Evolutionary conservation across 2,888 invertebrate species (phyloP), one percentile per base, ranked within the genome.

Genomic region (Achlya flavicornis): DNA sequence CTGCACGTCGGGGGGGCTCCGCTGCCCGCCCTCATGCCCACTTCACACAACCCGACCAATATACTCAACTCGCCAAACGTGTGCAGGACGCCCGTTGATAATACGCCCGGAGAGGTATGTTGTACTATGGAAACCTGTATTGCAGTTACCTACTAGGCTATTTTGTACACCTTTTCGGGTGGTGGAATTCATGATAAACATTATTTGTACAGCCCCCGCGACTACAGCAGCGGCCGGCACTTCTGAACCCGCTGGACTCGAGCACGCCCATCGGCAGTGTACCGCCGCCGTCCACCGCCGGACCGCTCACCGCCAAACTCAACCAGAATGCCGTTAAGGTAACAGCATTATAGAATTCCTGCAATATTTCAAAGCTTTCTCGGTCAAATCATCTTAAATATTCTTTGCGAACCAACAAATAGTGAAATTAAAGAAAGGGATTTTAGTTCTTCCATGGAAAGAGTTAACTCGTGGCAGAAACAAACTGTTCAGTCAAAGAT

Each of bases 261-360:
- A 78, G 65, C 71, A 76, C 84, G 14, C 83, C 89, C 1, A 63
- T 80, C 16, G 81, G 79, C 14, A 67, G 57, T 4, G 64, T 89
- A 16, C 88, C 90, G 0, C 66, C 91, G 63, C 94, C 95, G 0
- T 89, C 94, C 43, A 86, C 93, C 19, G 94, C 95, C 1, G 96
- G 96, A 0, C 95, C 95, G 0, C 83, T 95, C 63, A 94, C 94
- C 3, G 92, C 93, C 58, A 94, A 93, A 68, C 88, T 96, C 43
- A 94, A 95, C 76, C 94, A 95, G 71, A 94, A 94, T 77, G 94
- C 95, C 3, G 93, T 93, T 68, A 95, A 95, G 94, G 95, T 95
- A 77, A 64, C 3, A 46, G 0, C 0, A n/a, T 46, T 2, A 4
- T 46, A 43, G 2, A 12, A 3, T 14, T 14, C 2, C 38, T 38